Base-by-base conservation (phyloP, 2,888 invertebrate species). In the Lochmaea capreae region DNA sequence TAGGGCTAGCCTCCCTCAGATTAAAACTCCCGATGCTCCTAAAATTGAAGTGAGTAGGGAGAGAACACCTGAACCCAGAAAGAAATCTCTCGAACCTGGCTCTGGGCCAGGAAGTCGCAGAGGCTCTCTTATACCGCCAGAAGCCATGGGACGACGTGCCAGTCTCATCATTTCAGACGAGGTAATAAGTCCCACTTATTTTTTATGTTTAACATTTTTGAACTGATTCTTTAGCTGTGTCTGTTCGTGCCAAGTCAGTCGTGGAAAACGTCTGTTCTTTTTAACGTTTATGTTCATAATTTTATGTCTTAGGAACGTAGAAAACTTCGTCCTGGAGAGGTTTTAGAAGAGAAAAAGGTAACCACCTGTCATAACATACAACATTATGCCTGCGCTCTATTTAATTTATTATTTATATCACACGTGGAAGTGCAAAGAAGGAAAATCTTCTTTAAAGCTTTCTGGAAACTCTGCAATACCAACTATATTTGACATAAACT, bases 291-390 rank as follows among this genome's bases (percentile, higher is more conserved):
- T 75, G 71, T 76, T 67, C 74, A 75, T 74, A 79, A 73, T 75
- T 74, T 80, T 81, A 73, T 82, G 82, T 83, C 83, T 87, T 91
- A 92, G 95, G 94, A 94, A 90, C 92, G 93, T 93, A 94, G 93
- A 89, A 95, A 95, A 93, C 94, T 96, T 89, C 95, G 96, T 85
- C 96, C 96, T 84, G 96, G 96, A 88, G 96, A 96, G 92, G 94
- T 97, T 88, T 89, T 95, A 90, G 95, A 95, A 90, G 96, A 96
- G 88, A 95, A 93, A 92, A 95, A 95, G 96, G 96, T 97, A 94
- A 95, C 77, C 73, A 73, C 68, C 75, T 72, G 77, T 76, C 33
- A 77, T 73, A 75, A 73, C 42, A 65, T 74, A 76, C 81, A 77
- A 79, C 80, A 80, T 39, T 79, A 80, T 81, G 80, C 81, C 83